Conservation (phyloP, 92 coral and sea anemone species). For the Virgularia gustaviana region DNA sequence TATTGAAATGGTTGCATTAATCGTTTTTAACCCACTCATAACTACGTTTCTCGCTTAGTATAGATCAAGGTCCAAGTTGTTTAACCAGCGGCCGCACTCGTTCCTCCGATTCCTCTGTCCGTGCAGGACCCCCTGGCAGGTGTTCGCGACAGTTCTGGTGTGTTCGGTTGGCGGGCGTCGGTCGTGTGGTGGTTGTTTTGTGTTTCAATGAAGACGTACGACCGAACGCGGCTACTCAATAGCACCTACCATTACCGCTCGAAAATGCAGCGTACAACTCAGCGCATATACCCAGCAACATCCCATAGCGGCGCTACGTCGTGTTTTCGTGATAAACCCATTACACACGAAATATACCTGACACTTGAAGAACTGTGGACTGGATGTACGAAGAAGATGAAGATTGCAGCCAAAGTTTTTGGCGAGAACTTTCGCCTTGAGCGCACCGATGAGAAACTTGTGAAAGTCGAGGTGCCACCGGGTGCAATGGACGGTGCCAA, state of each 20-base stretch:
- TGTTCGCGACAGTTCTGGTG: no score
- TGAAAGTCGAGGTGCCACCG: conserved; percentile 75
- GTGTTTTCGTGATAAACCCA: conserved; percentile 57
- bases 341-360: conserved; percentile 74
- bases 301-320: neutral
- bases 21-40: no score
- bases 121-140: neutral
- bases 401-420: conserved; percentile 73
- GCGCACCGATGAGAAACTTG: conserved; percentile 73
- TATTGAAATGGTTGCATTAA: no score
- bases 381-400: conserved; percentile 81
- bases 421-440: conserved; percentile 52
- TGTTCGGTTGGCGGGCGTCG: no score
- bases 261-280: conserved; percentile 4
- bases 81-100: no score
- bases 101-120: no score
- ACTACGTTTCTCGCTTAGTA: no score
- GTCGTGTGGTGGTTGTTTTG: no score
- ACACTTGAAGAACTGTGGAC: conserved; percentile 72
- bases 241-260: neutral
- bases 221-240: neutral
- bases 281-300: no score
- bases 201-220: neutral
- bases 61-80: no score
- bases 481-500: conserved; percentile 95